Percentiles rank a stretch among this genome's conserved stretches.
Evolutionary conservation across 2,888 invertebrate species (phyloP).

Genomic region (Parasteatoda lunata): DNA sequence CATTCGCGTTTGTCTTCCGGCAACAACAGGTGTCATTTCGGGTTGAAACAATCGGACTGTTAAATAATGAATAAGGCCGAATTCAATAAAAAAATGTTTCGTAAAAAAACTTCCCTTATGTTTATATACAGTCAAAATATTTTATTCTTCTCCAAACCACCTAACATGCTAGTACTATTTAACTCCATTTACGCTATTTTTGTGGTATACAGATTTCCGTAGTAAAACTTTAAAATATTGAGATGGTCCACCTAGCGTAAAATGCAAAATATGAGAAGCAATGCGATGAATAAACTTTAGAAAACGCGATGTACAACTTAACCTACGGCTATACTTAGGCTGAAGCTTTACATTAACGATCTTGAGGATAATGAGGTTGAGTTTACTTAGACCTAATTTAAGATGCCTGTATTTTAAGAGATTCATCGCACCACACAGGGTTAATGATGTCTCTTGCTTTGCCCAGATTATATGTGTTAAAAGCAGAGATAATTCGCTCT

Average conservation of each 20-base stretch:
- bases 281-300: conserved; percentile 16
- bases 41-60: too few species aligned
- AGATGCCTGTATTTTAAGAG: conserved; percentile 14
- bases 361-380: conserved; percentile 14
- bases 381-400: conserved; percentile 22
- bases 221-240: not conserved
- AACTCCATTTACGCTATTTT: too few species aligned
- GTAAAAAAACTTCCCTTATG: too few species aligned
- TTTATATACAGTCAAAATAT: too few species aligned
- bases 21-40: too few species aligned
- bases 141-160: too few species aligned
- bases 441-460: conserved; percentile 19
- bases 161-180: too few species aligned
- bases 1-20: too few species aligned
- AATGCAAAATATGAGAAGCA: conserved; percentile 18
- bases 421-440: conserved; percentile 4
- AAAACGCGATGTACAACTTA: conserved; percentile 18
- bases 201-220: too few species aligned
- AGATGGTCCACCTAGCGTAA: not conserved
- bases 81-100: too few species aligned
- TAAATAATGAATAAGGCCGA: too few species aligned
- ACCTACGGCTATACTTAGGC: conserved; percentile 12
- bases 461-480: not conserved
- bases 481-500: not conserved
- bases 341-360: conserved; percentile 29